phyloP scores from a whole-genome alignment of 2,113 vertebrate species.

The Polypterus senegalus region DNA sequence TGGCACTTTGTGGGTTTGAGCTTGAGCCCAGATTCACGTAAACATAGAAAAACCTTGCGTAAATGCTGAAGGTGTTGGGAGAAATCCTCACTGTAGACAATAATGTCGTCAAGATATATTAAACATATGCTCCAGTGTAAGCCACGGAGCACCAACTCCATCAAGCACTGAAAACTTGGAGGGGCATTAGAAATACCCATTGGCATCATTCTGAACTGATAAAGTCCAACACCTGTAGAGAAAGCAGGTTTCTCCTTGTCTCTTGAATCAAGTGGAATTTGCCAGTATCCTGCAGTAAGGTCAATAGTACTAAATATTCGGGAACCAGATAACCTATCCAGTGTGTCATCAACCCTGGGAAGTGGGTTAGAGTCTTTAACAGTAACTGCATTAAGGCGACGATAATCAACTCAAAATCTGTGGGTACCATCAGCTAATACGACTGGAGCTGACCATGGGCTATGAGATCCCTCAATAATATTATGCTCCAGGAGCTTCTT shows the following conservation, averaged over 20 bases:
- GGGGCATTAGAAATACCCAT: slow-evolving; percentile 12
- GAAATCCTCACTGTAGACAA: slow-evolving; percentile 1
- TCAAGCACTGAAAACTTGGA: slow-evolving; percentile 5
- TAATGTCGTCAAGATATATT: slow-evolving; percentile 7
- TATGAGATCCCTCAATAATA: slow-evolving; percentile 11
- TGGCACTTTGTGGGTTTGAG: background rate
- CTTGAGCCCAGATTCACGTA: background rate
- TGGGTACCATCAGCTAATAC: slow-evolving; percentile 13
- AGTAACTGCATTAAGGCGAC: slow-evolving; percentile 2
- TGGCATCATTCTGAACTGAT: slow-evolving; percentile 15
- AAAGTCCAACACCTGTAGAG: slow-evolving; percentile 8
- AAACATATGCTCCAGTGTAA: slow-evolving; percentile 14
- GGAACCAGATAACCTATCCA: slow-evolving; percentile 8
- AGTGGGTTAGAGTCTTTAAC: slow-evolving; percentile 15
- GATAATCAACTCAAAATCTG: slow-evolving; percentile 10
- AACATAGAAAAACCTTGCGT: background rate
- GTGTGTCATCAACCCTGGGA: slow-evolving; percentile 6
- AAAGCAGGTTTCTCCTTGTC: slow-evolving; percentile 15
- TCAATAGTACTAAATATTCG: slow-evolving; percentile 12
- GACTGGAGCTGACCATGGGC: slow-evolving; percentile 11
- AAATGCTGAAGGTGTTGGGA: background rate
- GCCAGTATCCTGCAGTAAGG: slow-evolving; percentile 9
- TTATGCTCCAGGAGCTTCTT: slow-evolving; percentile 8
- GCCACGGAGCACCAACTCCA: slow-evolving; percentile 7
- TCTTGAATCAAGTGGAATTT: slow-evolving; percentile 3